Evolutionary conservation across 2,797 vertebrate species (phyloP).

Genomic region (Xiphorhynchus erythropygius): DNA sequence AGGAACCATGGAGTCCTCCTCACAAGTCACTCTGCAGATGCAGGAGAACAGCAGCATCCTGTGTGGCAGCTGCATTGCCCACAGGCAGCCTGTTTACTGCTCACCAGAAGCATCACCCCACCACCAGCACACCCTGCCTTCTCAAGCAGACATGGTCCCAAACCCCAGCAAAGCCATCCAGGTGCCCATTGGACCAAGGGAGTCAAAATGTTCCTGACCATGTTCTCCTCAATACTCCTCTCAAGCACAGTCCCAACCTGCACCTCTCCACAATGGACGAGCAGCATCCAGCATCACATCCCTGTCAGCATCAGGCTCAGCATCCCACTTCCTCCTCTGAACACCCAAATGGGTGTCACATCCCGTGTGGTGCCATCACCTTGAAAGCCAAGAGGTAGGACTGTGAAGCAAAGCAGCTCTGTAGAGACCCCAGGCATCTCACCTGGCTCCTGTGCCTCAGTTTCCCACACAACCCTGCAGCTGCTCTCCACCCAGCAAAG

Average conservation of each 20-base stretch:
- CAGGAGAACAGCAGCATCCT: not conserved
- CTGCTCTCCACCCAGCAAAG: not conserved
- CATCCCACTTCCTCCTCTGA: not conserved
- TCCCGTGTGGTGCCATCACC: fast-evolving
- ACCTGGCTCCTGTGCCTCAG: not conserved
- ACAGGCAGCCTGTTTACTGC: not conserved
- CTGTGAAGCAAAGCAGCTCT: not conserved
- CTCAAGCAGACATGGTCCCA: fast-evolving
- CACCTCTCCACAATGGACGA: fast-evolving
- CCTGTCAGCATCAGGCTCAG: not conserved
- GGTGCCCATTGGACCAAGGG: fast-evolving
- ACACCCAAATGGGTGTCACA: fast-evolving
- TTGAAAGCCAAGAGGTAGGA: not conserved
- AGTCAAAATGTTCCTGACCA: fast-evolving
- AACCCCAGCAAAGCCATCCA: not conserved
- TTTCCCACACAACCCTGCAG: not conserved
- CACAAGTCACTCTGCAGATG: not conserved
- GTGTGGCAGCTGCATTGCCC: fast-evolving
- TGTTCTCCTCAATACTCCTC: not conserved
- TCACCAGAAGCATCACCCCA: not conserved
- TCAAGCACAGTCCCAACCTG: not conserved
- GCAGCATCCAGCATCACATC: fast-evolving
- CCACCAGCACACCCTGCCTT: not conserved
- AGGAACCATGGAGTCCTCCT: not conserved
- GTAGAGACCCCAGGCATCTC: not conserved